These are phyloP conservation scores for Orcinus orca DNA, from an alignment of 2,113 vertebrate genomes.

Conservation along the genomic window DNA sequence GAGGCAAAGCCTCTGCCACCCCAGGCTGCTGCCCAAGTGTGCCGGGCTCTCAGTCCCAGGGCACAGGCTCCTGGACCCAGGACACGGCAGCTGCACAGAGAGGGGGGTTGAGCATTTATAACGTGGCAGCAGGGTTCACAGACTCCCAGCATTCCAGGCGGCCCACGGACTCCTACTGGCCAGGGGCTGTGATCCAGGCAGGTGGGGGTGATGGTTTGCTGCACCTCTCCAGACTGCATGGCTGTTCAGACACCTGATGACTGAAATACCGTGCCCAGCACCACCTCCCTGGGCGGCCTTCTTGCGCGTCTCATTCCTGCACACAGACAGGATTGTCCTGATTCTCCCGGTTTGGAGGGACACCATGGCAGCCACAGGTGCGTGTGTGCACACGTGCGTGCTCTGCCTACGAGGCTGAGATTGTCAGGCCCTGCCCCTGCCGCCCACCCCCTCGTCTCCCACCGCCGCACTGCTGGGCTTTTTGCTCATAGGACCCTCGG, in stretches of 20 bases:
- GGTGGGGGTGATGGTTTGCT: not conserved
- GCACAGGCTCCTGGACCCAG: not conserved
- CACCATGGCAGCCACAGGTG: not conserved
- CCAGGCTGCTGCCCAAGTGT: not conserved
- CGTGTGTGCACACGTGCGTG: fast-evolving
- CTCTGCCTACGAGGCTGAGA: fast-evolving
- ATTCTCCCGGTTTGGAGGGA: not conserved
- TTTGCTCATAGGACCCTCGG: not conserved
- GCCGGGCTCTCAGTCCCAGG: too few relatives aligned
- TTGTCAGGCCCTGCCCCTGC: not conserved
- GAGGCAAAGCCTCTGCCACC: not conserved
- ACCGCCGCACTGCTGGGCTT: not conserved
- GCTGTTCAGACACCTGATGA: not conserved
- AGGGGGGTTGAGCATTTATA: not conserved
- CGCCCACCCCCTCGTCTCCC: fast-evolving
- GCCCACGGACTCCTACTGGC: not conserved
- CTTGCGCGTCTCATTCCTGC: not conserved
- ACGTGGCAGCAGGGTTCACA: not conserved
- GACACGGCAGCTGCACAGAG: not conserved
- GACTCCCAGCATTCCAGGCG: not conserved
- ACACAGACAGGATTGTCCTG: fast-evolving
- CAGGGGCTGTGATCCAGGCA: not conserved
- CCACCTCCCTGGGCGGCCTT: not conserved
- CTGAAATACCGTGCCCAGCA: not conserved
- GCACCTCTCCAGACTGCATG: not conserved